Evolutionary conservation across 2,797 vertebrate genomes (phyloP), one percentile per base, ranked within the genome.

Genomic region (Ptychadena robeensis): DNA sequence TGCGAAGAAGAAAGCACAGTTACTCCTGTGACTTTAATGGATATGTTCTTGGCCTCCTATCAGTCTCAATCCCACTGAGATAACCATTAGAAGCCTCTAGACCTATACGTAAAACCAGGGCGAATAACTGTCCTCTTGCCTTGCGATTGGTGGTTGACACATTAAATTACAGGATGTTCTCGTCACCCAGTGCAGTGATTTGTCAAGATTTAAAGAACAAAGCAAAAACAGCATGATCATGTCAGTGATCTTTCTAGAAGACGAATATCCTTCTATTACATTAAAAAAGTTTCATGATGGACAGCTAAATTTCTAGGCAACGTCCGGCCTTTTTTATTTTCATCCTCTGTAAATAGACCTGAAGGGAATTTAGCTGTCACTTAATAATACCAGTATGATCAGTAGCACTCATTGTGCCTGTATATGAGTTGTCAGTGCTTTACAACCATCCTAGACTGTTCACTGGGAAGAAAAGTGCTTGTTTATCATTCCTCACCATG

Each of bases 351-450:
- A 44, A 66, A 10, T n/a, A 2, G 14, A 44, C 34, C 28, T 65
- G 35, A 66, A 65, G 64, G 64, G 80, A 40, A 27, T 22, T 34
- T 80, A 71, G 22, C 27, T 61, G 27, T 61, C 27, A 48, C 3
- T 30, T 35, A 69, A 25, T 30, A 38, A 59, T 10, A 44, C 37
- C 10, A 14, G 1, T 81, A 9, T 34, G 28, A 22, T 65, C 18
- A 81, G 28, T 48, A 10, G 53, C 28, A 10, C 30, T 27, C 12
- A 31, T 18, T 34, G 37, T 38, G 22, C 22, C 38, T 73, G 68
- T 31, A 34, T 38, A 22, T 64, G 22, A 25, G 1, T 71, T 80
- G 35, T 71, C 34, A 65, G 66, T 61, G 14, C 30, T 27, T 1
- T 69, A 59, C 32, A 59, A 59, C 35, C 32, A 40, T 35, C 48